These are phyloP conservation scores for Drosophila emarginata DNA, from an alignment of 2,888 invertebrate genomes.

Conservation along the genomic window DNA sequence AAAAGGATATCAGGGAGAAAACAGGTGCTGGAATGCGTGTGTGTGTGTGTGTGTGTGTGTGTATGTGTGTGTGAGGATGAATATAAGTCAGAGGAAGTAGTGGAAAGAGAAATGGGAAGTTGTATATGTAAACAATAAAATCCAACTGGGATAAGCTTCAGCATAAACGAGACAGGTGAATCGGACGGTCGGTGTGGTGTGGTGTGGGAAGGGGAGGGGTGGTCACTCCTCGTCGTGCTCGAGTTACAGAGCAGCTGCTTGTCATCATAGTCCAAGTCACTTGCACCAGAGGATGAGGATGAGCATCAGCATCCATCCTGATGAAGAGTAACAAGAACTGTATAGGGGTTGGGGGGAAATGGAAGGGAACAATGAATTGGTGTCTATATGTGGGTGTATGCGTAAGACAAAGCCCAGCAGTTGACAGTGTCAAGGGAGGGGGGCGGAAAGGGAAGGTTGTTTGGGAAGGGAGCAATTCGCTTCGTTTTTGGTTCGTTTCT, in stretches of 20 bases:
- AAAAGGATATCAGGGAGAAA: constrained; percentile 8
- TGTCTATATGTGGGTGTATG: constrained; percentile 20
- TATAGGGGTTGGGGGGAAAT: too few species aligned
- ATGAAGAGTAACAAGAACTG: too few species aligned
- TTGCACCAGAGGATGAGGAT: neutral
- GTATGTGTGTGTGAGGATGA: neutral
- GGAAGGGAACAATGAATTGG: too few species aligned
- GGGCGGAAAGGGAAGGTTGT: neutral
- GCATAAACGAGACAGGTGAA: constrained; percentile 39
- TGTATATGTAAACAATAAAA: constrained; percentile 64
- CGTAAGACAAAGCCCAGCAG: constrained; percentile 61
- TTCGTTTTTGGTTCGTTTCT: constrained; percentile 51
- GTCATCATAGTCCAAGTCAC: constrained; percentile 66
- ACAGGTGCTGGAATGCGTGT: constrained; percentile 16
- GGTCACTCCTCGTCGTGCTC: neutral
- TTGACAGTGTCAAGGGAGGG: constrained; percentile 53
- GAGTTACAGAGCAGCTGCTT: constrained; percentile 45
- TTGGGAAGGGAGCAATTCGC: constrained; percentile 22
- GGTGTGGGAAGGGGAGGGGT: too few species aligned
- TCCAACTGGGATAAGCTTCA: constrained; percentile 73
- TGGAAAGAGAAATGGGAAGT: neutral
- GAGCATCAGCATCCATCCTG: neutral
- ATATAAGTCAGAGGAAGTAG: neutral
- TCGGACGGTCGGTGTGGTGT: neutral
- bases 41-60: constrained; percentile 14